Evolutionary conservation across 1,140 invertebrate species (phyloP), one percentile per base, ranked within the genome.

Genomic region (Drosophila saltans): DNA sequence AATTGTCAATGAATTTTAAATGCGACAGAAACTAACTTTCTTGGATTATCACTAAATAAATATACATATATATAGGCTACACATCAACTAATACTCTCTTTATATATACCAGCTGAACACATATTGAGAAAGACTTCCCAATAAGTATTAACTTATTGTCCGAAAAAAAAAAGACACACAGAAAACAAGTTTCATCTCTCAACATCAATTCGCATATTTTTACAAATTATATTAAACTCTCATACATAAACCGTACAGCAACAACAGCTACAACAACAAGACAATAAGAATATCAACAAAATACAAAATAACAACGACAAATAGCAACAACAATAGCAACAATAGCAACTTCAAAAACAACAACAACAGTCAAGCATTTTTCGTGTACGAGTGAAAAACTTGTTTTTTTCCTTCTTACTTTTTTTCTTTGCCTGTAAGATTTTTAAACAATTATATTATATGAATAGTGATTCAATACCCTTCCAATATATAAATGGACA

Each of bases 191-290:
- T 88, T 86, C 70, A 68, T 52, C 83, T 59, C 78, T 69, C 81
- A 86, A 89, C 80, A 88, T 89, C 75, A 79, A 85, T 88, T 88
- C 83, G 73, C 83, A 88, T 89, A 86, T 86, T 86, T 88, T 88
- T 88, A 86, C 80, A 88, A 88, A 88, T 88, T 88, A 83, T 88
- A 89, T 88, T 89, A 80, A 81, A 83, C 72, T 67, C 72, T 65
- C 62, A 69, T 70, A 69, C 68, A 85, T 68, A 73, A 66, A 62
- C 69, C 40, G 69, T 77, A 66, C 73, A 80, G 69, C 60, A 73
- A 30, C 33, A 72, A 69, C 55, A 75, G 66, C 63, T 80, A 60
- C 62, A 78, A 64, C 62, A 41, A 66, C 59, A 64, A 75, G 41
- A 45, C 30, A 52, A 52, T 52, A 52, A 52, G 45, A 52, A 52